Evolutionary conservation across 2,888 invertebrate species (phyloP), one percentile per base, ranked within the genome.

Genomic region (Leptarthrus brevirostris): DNA sequence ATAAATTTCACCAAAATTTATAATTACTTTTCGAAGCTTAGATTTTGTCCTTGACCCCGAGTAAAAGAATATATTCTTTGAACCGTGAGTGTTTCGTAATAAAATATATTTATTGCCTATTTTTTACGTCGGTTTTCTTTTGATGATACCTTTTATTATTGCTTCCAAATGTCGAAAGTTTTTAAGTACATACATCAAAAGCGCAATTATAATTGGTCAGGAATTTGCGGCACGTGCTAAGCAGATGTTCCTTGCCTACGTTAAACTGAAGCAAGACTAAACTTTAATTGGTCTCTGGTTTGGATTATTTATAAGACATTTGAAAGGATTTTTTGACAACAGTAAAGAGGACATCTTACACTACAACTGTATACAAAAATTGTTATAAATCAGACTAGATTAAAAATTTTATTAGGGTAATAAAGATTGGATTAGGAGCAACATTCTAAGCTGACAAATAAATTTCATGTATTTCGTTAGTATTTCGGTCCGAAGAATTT

Each of bases 401-500:
- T 64, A 44, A 64, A 44, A 20, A 44, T 56, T 30, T 6, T 44
- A 22, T 1, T 2, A 14, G 16, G 26, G 14, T 6, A 24, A 22
- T 24, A 47, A 64, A 64, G 20, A 47, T 0, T 4, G 24, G 14
- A 14, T 64, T 14, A 24, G 53, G 49, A 69, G 24, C 54, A 34
- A 20, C 69, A 69, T 69, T 69, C 34, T 30, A 22, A 66, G 49
- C 26, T 66, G 52, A 69, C 52, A 69, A 52, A 69, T 69, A 69
- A 69, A 69, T 69, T 30, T 52, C 20, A 20, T 20, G 10, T 14
- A 20, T 34, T 69, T n/a, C 52, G 18, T 8, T 34, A 52, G 18
- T 8, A 26, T 24, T 66, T 30, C 24, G 44, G 47, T 16, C 10
- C 16, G 44, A 47, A 24, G 14, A 47, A n/a, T 44, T 24, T 22